Base-by-base conservation (phyloP, 1,140 invertebrate genomes). In the Apis mellifera region DNA sequence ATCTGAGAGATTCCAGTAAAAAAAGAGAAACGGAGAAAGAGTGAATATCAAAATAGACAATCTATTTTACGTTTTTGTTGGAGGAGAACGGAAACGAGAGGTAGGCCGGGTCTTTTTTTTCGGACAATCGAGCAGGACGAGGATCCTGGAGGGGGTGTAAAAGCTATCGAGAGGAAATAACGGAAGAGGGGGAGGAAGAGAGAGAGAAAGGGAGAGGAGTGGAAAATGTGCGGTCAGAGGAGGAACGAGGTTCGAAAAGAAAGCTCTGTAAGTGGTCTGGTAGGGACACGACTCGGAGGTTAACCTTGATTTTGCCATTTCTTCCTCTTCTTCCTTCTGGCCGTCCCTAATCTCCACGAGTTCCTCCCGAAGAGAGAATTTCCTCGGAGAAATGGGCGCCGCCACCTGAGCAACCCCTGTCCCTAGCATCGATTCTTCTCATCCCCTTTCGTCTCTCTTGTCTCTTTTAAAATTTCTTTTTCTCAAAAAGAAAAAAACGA, bases 301-400 rank as follows among this genome's bases (percentile, higher is more conserved):
- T 86, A 87, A 86, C 78, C 85, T 78, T 86, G 81, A 86, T 81
- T 87, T 66, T 48, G 64, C 75, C 54, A 80, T 72, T 68, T 48
- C 73, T 32, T 80, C 76, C 52, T 54, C 77, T 74, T 75, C 75
- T 75, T 64, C 70, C 50, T 64, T 71, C 55, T 82, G 73, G 72
- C 32, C 52, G 21, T 68, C 52, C 50, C 68, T 60, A 57, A 76
- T 73, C 59, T 76, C 62, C 4, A 65, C 15, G 32, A 71, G 52
- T 66, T 74, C 21, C 32, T 19, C 9, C 19, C 48, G 73, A n/a
- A 50, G 8, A 21, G 26, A 74, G 71, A 75, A 21, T 54, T 32
- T 54, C 15, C 64, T 70, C 62, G 55, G 72, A 50, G 57, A 48
- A 86, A 75, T 77, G 74, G 60, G 74, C 26, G 68, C 64, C 26